Conservation (phyloP, 1,140 invertebrate genomes). For the Polypedilum vanderplanki region DNA sequence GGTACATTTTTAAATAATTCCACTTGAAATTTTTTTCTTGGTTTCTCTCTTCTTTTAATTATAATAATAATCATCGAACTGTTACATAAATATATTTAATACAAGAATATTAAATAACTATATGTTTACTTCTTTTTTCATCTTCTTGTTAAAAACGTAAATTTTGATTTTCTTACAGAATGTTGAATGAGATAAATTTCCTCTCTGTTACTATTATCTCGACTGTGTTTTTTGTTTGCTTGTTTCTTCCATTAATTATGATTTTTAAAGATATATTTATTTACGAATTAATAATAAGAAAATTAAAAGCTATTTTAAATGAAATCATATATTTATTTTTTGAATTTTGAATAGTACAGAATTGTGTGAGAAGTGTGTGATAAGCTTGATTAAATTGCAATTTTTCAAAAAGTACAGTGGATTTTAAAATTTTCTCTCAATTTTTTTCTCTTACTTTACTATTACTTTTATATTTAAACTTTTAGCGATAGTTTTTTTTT, state of each 20-base stretch:
- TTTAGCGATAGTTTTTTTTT: constrained; percentile 16
- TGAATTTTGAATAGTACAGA: constrained; percentile 13
- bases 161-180: constrained; percentile 19
- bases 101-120: constrained; percentile 20
- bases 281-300: background rate
- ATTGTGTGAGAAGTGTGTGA: constrained; percentile 1
- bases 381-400: constrained; percentile 16
- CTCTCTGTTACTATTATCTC: background rate
- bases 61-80: background rate
- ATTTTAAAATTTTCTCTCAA: constrained; percentile 8
- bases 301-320: background rate
- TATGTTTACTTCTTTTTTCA: background rate
- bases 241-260: background rate
- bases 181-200: background rate
- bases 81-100: constrained; percentile 16
- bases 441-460: constrained; percentile 2
- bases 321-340: constrained; percentile 8
- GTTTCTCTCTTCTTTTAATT: background rate
- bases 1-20: constrained; percentile 14
- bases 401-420: constrained; percentile 17
- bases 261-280: background rate
- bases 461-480: constrained; percentile 15
- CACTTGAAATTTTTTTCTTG: background rate
- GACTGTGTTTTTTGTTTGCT: background rate
- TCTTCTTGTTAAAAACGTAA: background rate